These are phyloP conservation scores for Schizothorax lantsangensis DNA, from an alignment of 2,797 vertebrate genomes.

Conservation along the genomic window DNA sequence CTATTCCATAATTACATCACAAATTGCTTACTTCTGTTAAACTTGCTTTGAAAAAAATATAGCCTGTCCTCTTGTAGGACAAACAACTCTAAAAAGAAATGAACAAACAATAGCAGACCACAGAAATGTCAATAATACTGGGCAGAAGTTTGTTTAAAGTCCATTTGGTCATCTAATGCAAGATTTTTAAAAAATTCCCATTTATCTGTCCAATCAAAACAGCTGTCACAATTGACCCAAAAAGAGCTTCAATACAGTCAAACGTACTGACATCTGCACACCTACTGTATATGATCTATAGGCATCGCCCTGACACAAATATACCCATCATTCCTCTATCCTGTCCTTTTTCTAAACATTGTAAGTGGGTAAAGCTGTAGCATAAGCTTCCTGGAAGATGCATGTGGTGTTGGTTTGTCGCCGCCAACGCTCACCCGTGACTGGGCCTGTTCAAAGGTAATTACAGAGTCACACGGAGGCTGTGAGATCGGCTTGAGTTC, in stretches of 20 bases:
- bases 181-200: slow-evolving; percentile 16
- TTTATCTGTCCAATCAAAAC: background rate
- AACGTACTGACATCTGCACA: background rate
- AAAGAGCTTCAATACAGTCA: background rate
- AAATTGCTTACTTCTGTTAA: slow-evolving; percentile 9
- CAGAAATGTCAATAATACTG: slow-evolving; percentile 45
- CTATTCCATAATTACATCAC: background rate
- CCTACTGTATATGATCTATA: slow-evolving; percentile 23
- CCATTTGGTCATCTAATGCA: slow-evolving; percentile 42
- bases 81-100: slow-evolving; percentile 11
- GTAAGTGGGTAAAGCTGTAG: slow-evolving; percentile 45
- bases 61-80: background rate
- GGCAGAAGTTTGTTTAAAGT: slow-evolving; percentile 33
- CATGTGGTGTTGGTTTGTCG: slow-evolving; percentile 54
- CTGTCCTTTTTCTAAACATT: slow-evolving; percentile 40
- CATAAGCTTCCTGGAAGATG: slow-evolving; percentile 57
- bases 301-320: slow-evolving; percentile 30
- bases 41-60: slow-evolving; percentile 31
- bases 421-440: slow-evolving; percentile 48
- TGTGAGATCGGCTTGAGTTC: slow-evolving; percentile 40
- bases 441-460: slow-evolving; percentile 60
- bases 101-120: slow-evolving; percentile 44
- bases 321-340: slow-evolving; percentile 33
- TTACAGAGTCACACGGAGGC: slow-evolving; percentile 58
- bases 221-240: background rate